These are phyloP conservation scores for Prunella himalayana DNA, from an alignment of 2,113 vertebrate species.

Conservation along the genomic window DNA sequence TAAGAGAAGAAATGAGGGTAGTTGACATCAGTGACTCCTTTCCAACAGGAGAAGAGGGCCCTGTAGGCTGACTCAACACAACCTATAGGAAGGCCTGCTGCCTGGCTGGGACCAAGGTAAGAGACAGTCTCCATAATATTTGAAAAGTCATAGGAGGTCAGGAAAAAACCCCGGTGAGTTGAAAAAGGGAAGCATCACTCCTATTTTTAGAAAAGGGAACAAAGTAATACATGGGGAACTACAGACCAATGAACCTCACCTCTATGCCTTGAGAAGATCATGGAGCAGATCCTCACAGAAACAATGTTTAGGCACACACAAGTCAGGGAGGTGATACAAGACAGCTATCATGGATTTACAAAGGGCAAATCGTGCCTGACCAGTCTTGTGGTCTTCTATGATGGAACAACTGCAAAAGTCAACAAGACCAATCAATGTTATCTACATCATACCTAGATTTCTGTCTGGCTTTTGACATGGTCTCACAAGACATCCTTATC, in stretches of 20 bases:
- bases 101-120: neutral
- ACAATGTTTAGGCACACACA: neutral
- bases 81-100: neutral
- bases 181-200: neutral
- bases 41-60: neutral
- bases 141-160: neutral
- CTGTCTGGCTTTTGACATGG: neutral
- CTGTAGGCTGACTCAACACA: neutral
- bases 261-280: neutral
- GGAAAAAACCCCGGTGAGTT: neutral
- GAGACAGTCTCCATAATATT: neutral
- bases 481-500: neutral
- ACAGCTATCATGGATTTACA: neutral
- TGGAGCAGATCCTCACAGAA: accelerated
- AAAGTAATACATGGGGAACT: no score
- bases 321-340: neutral
- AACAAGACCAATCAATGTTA: neutral
- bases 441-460: neutral
- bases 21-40: neutral
- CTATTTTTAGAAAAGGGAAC: neutral
- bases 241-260: neutral
- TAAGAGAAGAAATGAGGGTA: neutral
- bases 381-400: no score
- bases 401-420: neutral
- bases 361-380: accelerated